A percentile compares a stretch with the other conserved stretches of the same genome.
These are phyloP conservation scores for Hermatobates lingyangjiaoensis DNA, from an alignment of 1,140 invertebrate genomes.

Conservation along the genomic window DNA sequence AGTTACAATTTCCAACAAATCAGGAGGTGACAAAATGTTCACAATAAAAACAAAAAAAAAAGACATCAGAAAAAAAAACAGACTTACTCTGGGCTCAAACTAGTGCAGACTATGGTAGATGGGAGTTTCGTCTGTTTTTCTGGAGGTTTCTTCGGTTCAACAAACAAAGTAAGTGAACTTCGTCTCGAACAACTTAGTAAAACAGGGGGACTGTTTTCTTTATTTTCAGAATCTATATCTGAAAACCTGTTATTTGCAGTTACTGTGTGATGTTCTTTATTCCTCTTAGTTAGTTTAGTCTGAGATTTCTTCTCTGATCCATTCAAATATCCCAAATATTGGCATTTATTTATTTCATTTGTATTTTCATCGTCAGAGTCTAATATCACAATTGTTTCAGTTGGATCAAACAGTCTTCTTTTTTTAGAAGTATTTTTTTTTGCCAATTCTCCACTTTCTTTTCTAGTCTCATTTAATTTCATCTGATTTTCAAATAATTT, in stretches of 20 bases:
- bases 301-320: no score
- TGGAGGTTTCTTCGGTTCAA: constrained; percentile 4
- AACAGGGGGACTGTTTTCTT: no score
- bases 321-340: no score
- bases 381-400: background rate
- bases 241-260: no score
- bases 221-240: no score
- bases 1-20: no score
- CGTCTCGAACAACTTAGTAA: no score
- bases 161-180: constrained; percentile 2
- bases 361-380: background rate
- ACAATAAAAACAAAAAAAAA: no score
- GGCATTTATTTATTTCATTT: no score
- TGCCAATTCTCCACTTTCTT: background rate
- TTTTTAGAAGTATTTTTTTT: background rate
- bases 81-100: constrained; percentile 17
- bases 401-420: constrained; percentile 5
- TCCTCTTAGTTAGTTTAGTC: no score
- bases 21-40: no score
- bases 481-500: background rate
- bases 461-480: background rate
- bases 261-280: no score
- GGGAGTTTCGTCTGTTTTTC: background rate
- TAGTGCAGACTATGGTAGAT: constrained; percentile 18
- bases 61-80: background rate